phyloP scores from a whole-genome alignment of 2,888 invertebrate genomes.

The Elmis aenea region DNA sequence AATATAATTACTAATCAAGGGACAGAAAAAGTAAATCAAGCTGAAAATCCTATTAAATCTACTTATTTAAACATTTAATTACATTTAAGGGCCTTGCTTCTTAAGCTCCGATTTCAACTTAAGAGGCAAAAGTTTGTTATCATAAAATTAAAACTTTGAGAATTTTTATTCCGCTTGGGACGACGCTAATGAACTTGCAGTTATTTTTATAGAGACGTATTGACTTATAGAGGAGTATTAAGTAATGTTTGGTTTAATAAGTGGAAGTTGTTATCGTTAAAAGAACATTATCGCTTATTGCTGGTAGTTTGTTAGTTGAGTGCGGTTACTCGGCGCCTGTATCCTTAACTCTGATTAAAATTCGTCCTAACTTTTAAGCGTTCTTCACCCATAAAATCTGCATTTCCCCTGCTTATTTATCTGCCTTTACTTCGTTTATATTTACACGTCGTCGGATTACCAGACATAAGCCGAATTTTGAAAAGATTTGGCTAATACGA shows the following conservation, averaged over 20 bases:
- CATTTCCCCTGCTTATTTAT: constrained; percentile 4
- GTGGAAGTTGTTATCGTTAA: constrained; percentile 11
- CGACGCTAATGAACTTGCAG: no score
- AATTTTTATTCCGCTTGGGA: no score
- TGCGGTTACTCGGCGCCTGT: constrained; percentile 5
- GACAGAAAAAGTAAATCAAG: constrained; percentile 35
- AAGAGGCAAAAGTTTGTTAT: constrained; percentile 28
- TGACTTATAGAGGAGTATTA: constrained; percentile 6
- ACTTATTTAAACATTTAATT: constrained; percentile 40
- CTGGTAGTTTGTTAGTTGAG: constrained; percentile 3
- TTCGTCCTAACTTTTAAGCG: background rate
- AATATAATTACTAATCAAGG: constrained; percentile 34
- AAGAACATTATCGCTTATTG: constrained; percentile 6
- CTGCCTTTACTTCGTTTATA: no score
- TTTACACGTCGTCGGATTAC: no score
- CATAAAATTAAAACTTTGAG: constrained; percentile 35
- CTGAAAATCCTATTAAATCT: constrained; percentile 37
- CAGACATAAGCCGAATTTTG: no score
- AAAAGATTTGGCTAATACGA: no score
- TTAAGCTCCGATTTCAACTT: constrained; percentile 22
- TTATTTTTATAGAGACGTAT: constrained; percentile 6
- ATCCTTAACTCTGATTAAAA: constrained; percentile 6
- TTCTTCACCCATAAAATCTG: constrained; percentile 4
- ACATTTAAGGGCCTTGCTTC: constrained; percentile 33
- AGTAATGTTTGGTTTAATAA: constrained; percentile 10